Evolutionary conservation across 2,888 invertebrate species (phyloP), one percentile per base, ranked within the genome.

Genomic region (Strigamia transsilvanica): DNA sequence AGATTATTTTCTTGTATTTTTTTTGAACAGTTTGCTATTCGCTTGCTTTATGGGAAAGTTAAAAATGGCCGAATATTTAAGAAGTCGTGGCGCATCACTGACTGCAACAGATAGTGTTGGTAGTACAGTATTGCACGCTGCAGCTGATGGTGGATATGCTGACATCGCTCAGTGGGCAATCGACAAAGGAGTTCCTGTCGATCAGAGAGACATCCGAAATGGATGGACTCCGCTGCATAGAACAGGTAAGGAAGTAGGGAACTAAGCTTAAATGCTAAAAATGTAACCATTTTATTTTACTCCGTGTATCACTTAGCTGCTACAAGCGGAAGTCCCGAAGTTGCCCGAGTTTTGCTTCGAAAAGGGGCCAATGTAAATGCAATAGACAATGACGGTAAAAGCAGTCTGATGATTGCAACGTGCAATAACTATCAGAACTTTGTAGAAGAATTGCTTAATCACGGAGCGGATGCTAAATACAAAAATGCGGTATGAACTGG

Each of bases 221-320:
- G 82, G 78, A 12, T 82, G 82, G 82, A 82, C 82, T 41, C 42
- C 82, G 3, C 32, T 82, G 41, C 78, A 77, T 15, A 73, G 82
- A 82, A 46, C 82, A 32, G 82, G 82, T 82, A n/a, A 23, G 5
- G 7, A 12, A n/a, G 6, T 66, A 23, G 12, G 7, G 23, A 66
- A 66, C 10, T 66, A 66, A 21, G 0, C 21, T 23, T 4, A 7
- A 4, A 23, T 32, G 12, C 32, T 32, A 27, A 27, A 27, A 27
- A 27, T 27, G 3, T 73, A 13, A 15, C 0, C 7, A 12, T 73
- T 4, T 73, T 66, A 2, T 27, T 32, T 13, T 73, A 73, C 12
- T 51, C 6, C 51, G 12, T 34, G 2, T 32, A 4, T 80, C 15
- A 18, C 2, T 18, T n/a, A 82, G 82, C 82, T 41, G 82, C 82